Evolutionary conservation across 2,113 vertebrate species (phyloP), one percentile per base, ranked within the genome.

Genomic region (Ranitomeya imitator): DNA sequence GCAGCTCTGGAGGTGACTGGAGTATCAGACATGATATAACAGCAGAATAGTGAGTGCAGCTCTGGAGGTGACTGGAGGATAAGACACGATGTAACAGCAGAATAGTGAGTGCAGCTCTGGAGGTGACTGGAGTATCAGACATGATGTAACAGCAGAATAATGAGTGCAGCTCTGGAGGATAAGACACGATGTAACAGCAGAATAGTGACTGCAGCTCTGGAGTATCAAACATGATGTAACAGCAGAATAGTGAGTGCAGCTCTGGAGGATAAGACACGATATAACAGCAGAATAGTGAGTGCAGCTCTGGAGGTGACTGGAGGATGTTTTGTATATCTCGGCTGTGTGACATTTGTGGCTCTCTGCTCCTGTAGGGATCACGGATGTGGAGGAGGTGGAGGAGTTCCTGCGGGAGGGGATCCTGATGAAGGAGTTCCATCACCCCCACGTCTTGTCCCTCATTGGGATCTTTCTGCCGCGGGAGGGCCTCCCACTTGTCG

Each of bases 371-470:
- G 19, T 91, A 98, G 97, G 97, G 83, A 99, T 99, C 93, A 98
- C 97, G 0, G 98, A 99, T 14, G 90, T 97, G 3, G 97, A 98
- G 90, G 98, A 99, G 90, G 98, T 98, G 90, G 98, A 99, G 90
- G 97, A 98, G 91, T 99, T 99, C 91, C 94, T 99, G 74, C 95
- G 95, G 0, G 98, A 99, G 89, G 98, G 98, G 11, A 97, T 99
- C 92, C 95, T 99, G 74, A 99, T 99, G 98, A 98, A 98, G 65
- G 95, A 94, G 57, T 98, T 99, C 91, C 96, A 97, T 90, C 98
- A 99, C 91, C 95, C 91, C 0, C 97, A 99, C 0, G 97, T 99
- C 16, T 94, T 99, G 71, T 97, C 97, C 0, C 94, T 99, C 85
- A 94, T 98, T 54, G 98, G 98, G 7, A 97, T 99, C 60, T 92